phyloP scores from a whole-genome alignment of 2,797 vertebrate species.

The Liasis olivaceus region DNA sequence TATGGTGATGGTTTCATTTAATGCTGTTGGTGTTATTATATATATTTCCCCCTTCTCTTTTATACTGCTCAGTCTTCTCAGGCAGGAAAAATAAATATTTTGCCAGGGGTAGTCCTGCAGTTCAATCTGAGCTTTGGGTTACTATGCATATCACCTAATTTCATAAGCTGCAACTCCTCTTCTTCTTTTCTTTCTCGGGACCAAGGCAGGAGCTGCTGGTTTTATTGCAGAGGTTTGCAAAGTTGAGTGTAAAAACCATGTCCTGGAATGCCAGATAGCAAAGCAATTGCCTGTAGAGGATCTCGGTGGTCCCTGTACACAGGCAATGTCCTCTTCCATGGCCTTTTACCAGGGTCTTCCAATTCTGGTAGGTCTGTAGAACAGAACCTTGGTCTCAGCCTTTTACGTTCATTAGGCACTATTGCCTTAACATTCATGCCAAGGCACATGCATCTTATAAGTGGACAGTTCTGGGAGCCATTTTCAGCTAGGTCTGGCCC shows the following conservation, averaged over 20 bases:
- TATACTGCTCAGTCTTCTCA: too few species aligned
- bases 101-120: background rate
- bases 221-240: background rate
- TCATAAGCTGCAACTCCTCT: background rate
- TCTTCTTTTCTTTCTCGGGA: background rate
- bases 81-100: too few species aligned
- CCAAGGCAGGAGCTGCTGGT: background rate
- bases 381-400: background rate
- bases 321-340: background rate
- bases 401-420: background rate
- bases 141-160: background rate
- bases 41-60: too few species aligned
- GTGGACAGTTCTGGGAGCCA: background rate
- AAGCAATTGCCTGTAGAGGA: background rate
- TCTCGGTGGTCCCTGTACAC: background rate
- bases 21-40: too few species aligned
- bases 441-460: background rate
- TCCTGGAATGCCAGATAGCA: background rate
- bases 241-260: background rate
- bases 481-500: background rate
- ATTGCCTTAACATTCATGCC: background rate
- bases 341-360: background rate
- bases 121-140: background rate
- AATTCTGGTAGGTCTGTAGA: background rate
- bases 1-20: too few species aligned